These are phyloP conservation scores for Anolis sagrei DNA, from an alignment of 2,113 vertebrate species.

Conservation along the genomic window DNA sequence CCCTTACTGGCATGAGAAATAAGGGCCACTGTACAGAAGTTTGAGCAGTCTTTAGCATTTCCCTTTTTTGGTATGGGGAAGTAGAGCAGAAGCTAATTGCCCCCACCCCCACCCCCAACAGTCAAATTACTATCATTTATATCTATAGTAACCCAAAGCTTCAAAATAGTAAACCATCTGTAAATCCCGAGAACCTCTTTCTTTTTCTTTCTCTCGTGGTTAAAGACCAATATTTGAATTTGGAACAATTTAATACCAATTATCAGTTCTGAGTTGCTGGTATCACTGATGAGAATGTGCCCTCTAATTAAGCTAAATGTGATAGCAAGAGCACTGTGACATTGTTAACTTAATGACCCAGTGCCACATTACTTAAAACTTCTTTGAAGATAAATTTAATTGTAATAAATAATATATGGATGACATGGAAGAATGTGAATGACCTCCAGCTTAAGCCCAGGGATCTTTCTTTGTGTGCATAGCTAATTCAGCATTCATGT, in stretches of 20 bases:
- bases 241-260: conserved; percentile 45
- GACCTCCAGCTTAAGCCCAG: conserved; percentile 42
- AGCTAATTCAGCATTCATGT: conserved; percentile 23
- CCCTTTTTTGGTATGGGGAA: too few relatives aligned
- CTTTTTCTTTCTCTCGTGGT: not conserved
- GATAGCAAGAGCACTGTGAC: conserved; percentile 66
- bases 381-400: conserved; percentile 63
- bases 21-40: too few relatives aligned
- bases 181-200: too few relatives aligned
- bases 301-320: conserved; percentile 71
- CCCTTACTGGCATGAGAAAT: too few relatives aligned
- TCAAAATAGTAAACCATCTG: not conserved
- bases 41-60: too few relatives aligned
- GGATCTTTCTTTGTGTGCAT: conserved; percentile 38
- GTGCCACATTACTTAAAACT: conserved; percentile 61
- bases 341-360: conserved; percentile 68
- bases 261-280: conserved; percentile 56
- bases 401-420: conserved; percentile 52
- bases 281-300: conserved; percentile 45
- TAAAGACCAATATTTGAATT: conserved; percentile 51
- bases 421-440: conserved; percentile 22
- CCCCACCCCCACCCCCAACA: too few relatives aligned
- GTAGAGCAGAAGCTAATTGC: too few relatives aligned
- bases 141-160: not conserved
- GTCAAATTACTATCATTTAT: not conserved